Evolutionary conservation across 2,888 invertebrate species (phyloP).

Genomic region (Andrena praecox): DNA sequence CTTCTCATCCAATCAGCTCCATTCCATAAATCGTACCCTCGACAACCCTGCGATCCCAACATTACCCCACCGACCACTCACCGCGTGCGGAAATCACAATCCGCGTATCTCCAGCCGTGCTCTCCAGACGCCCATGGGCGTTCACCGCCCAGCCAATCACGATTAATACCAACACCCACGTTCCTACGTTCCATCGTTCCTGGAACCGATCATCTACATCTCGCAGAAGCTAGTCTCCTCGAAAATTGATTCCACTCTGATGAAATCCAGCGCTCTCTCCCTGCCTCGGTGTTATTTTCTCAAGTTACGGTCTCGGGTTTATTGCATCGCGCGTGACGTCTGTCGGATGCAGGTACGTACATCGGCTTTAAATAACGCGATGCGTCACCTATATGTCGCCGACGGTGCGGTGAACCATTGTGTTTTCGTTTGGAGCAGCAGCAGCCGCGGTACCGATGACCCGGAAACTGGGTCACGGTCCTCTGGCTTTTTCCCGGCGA

Average conservation of each 20-base stretch:
- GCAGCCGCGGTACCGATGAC: constrained; percentile 61
- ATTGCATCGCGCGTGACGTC: constrained; percentile 60
- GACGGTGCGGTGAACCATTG: constrained; percentile 66
- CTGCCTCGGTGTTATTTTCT: constrained; percentile 24
- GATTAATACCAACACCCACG: too few species aligned
- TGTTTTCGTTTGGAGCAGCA: constrained; percentile 63
- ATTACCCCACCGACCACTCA: too few species aligned
- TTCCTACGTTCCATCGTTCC: too few species aligned
- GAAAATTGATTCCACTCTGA: background rate
- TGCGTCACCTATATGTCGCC: constrained; percentile 56
- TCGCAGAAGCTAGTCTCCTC: background rate
- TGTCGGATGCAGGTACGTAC: constrained; percentile 45
- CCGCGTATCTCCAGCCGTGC: too few species aligned
- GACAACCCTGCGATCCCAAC: too few species aligned
- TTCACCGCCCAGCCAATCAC: too few species aligned
- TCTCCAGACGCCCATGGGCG: too few species aligned
- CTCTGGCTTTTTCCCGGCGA: constrained; percentile 34
- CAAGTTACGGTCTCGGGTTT: constrained; percentile 43
- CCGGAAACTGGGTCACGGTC: constrained; percentile 68
- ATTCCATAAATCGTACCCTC: too few species aligned
- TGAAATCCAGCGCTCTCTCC: background rate
- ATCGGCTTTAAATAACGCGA: constrained; percentile 60
- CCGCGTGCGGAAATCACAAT: too few species aligned
- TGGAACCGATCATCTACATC: background rate
- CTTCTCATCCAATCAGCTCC: too few species aligned